Percentiles rank a stretch among this genome's conserved stretches.
Evolutionary conservation across 2,888 invertebrate species (phyloP).

Genomic region (Drosophila siamana): DNA sequence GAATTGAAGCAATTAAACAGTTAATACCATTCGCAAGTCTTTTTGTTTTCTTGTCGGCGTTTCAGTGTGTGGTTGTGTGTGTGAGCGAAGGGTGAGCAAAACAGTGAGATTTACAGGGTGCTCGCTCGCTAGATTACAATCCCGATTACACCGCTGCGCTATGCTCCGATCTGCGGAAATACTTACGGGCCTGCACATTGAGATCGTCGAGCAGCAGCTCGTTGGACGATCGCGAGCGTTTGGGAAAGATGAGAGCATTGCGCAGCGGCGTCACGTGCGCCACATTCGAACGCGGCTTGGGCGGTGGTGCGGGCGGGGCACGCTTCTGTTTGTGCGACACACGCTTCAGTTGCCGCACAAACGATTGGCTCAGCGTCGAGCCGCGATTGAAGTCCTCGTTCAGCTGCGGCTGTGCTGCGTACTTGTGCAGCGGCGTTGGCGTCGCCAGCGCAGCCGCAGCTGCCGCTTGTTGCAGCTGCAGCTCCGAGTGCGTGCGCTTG

Average conservation of each 20-base stretch:
- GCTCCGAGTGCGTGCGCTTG: slow-evolving; percentile 65
- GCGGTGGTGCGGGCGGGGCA: slow-evolving; percentile 68
- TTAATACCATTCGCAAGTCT: slow-evolving; percentile 31
- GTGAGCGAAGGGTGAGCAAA: slow-evolving; percentile 40
- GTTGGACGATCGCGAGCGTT: slow-evolving; percentile 81
- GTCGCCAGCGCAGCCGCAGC: background rate
- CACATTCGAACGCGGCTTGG: slow-evolving; percentile 64
- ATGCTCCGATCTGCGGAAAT: slow-evolving; percentile 71
- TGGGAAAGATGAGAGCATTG: slow-evolving; percentile 75
- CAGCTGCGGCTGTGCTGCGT: slow-evolving; percentile 68
- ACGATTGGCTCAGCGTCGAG: slow-evolving; percentile 84
- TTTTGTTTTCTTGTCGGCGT: background rate
- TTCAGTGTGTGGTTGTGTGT: slow-evolving; percentile 25
- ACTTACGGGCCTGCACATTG: slow-evolving; percentile 80
- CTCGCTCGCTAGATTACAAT: background rate
- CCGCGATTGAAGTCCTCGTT: slow-evolving; percentile 84
- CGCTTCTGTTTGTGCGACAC: slow-evolving; percentile 71
- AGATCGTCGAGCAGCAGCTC: slow-evolving; percentile 82
- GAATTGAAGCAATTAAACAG: slow-evolving; percentile 46
- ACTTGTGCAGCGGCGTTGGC: slow-evolving; percentile 60
- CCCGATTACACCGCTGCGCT: slow-evolving; percentile 63
- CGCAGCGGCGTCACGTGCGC: slow-evolving; percentile 67
- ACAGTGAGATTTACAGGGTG: slow-evolving; percentile 34
- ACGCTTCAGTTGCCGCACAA: slow-evolving; percentile 82
- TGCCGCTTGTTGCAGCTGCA: slow-evolving; percentile 53